Percentiles rank a stretch among this genome's conserved stretches.
phyloP scores from a whole-genome alignment of 2,797 vertebrate species.

The Orestias chungarensis region DNA sequence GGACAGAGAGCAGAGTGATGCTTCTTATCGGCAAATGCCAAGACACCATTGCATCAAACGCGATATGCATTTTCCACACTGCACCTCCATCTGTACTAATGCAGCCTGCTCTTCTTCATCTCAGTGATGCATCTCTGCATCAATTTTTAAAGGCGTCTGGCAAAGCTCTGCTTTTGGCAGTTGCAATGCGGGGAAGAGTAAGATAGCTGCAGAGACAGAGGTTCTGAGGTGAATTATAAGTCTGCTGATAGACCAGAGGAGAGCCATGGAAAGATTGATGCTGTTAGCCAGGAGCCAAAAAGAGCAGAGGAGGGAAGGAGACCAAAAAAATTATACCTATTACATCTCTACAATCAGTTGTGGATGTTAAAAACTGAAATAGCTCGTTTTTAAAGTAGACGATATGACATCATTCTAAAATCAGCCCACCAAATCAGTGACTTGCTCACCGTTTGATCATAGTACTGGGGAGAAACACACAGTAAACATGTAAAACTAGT shows the following conservation, averaged over 20 bases:
- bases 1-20: neutral
- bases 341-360: neutral
- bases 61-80: slow-evolving; percentile 6
- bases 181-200: slow-evolving; percentile 13
- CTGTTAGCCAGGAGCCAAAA: slow-evolving; percentile 42
- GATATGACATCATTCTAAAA: slow-evolving; percentile 26
- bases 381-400: slow-evolving; percentile 15
- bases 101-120: slow-evolving; percentile 45
- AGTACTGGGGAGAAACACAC: slow-evolving; percentile 13
- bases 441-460: slow-evolving; percentile 2
- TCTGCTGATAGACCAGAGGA: slow-evolving; percentile 64
- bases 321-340: neutral
- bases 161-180: slow-evolving; percentile 64
- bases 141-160: slow-evolving; percentile 71
- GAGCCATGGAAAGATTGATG: slow-evolving; percentile 68
- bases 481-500: slow-evolving; percentile 41
- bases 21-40: neutral
- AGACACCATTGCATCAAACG: neutral
- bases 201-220: slow-evolving; percentile 59
- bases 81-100: slow-evolving; percentile 27
- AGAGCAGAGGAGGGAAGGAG: neutral
- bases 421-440: slow-evolving; percentile 23
- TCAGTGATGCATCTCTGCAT: slow-evolving; percentile 66
- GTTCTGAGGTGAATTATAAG: slow-evolving; percentile 71
- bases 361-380: neutral